Conservation (phyloP, 30 jellyfish, hydroid and myxozoan species). For the Aurelia aurita region DNA sequence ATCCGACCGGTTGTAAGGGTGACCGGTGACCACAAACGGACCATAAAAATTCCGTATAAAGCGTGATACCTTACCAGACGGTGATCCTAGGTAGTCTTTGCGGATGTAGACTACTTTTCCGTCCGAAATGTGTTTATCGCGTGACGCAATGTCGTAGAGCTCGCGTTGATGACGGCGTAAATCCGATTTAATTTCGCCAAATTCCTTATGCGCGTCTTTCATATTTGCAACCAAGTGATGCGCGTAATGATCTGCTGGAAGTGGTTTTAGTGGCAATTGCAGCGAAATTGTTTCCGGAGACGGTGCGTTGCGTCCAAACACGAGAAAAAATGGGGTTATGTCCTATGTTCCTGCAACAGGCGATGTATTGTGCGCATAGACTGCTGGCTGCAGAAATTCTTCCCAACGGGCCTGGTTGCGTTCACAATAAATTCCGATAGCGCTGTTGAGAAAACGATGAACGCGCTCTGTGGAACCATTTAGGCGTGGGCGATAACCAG, state of each 20-base stretch:
- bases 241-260: not conserved
- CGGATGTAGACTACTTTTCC: slow-evolving; percentile 9
- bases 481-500: slow-evolving; percentile 54
- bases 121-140: slow-evolving; percentile 21
- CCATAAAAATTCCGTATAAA: not conserved
- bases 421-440: slow-evolving; percentile 47
- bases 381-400: slow-evolving; percentile 51
- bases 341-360: slow-evolving; percentile 29
- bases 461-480: slow-evolving; percentile 65
- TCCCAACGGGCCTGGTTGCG: slow-evolving; percentile 30
- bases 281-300: slow-evolving; percentile 1
- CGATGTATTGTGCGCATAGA: slow-evolving; percentile 56
- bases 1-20: slow-evolving; percentile 9
- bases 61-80: not conserved
- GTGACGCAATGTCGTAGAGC: slow-evolving; percentile 12
- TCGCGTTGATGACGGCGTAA: slow-evolving; percentile 40
- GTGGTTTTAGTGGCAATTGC: not conserved
- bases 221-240: not conserved
- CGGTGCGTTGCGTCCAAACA: slow-evolving; percentile 51
- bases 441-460: slow-evolving; percentile 43
- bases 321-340: slow-evolving; percentile 26
- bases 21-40: slow-evolving; percentile 5
- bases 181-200: not conserved
- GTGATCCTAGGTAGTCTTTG: not conserved
- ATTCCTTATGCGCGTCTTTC: not conserved